Conservation (phyloP, 2,797 vertebrate species). For the Smutsia temminckii region DNA sequence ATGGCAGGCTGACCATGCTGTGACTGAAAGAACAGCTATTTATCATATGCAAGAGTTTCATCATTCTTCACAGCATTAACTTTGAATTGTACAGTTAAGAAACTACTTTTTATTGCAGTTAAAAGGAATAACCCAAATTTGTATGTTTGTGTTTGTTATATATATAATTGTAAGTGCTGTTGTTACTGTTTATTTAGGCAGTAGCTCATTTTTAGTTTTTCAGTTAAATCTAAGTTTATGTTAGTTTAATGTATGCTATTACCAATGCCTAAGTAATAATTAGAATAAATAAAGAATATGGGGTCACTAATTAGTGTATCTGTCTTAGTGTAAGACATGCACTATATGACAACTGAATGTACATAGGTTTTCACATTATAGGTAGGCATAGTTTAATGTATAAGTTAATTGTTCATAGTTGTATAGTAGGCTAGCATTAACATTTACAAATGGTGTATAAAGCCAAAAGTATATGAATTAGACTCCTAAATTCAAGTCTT, state of each 20-base stretch:
- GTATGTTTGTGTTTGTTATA: neutral
- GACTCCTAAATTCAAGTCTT: constrained; percentile 14
- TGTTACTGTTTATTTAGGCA: constrained; percentile 6
- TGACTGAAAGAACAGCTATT: neutral
- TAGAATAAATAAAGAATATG: neutral
- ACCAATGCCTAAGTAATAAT: neutral
- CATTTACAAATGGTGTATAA: neutral
- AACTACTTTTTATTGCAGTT: constrained; percentile 42
- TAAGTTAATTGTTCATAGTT: constrained; percentile 10
- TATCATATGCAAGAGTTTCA: neutral
- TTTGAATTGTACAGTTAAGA: constrained; percentile 26
- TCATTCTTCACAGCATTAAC: neutral
- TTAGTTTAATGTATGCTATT: constrained; percentile 8
- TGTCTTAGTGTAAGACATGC: neutral
- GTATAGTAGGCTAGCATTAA: neutral
- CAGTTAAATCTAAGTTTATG: neutral
- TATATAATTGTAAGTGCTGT: neutral
- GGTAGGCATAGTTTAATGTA: neutral
- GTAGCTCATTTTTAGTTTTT: constrained; percentile 15
- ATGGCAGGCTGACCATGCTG: neutral
- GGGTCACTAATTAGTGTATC: neutral
- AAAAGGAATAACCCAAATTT: constrained; percentile 12
- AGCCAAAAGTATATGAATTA: constrained; percentile 14
- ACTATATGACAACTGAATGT: neutral
- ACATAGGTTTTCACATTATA: neutral